Conservation (phyloP, 2,888 invertebrate species). For the Morpho helenor region DNA sequence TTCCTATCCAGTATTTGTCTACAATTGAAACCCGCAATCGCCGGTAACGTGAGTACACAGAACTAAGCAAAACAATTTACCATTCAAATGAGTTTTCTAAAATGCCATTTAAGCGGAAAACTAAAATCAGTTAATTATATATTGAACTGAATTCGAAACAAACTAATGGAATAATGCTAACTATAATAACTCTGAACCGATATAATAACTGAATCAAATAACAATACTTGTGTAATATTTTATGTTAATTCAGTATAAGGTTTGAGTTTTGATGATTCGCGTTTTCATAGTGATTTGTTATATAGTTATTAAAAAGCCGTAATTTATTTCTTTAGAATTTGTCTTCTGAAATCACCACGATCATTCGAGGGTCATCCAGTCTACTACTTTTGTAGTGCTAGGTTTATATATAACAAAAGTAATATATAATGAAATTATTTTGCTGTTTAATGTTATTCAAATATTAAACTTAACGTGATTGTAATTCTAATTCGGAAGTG, state of each 20-base stretch:
- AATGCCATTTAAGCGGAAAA: conserved; percentile 75
- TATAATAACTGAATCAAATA: conserved; percentile 32
- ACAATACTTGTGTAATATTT: conserved; percentile 23
- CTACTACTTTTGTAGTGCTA: not conserved
- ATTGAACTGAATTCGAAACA: conserved; percentile 45
- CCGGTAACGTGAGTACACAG: conserved; percentile 48
- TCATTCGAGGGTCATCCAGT: not conserved
- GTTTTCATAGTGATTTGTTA: conserved; percentile 7
- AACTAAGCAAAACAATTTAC: conserved; percentile 64
- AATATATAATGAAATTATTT: too few relatives aligned
- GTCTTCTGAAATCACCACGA: too few relatives aligned
- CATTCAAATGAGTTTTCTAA: conserved; percentile 76
- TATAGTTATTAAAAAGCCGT: not conserved
- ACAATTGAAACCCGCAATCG: conserved; percentile 22
- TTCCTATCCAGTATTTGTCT: not conserved
- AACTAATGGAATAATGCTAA: conserved; percentile 37
- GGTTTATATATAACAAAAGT: too few relatives aligned
- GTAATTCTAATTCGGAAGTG: too few relatives aligned
- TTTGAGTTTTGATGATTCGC: not conserved
- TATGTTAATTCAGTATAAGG: conserved; percentile 24
- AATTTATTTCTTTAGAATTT: too few relatives aligned
- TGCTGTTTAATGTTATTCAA: too few relatives aligned
- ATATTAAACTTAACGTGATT: too few relatives aligned
- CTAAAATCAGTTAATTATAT: conserved; percentile 74
- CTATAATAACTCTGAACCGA: conserved; percentile 19